Evolutionary conservation across 2,113 vertebrate genomes (phyloP).

Genomic region (Thomomys bottae): DNA sequence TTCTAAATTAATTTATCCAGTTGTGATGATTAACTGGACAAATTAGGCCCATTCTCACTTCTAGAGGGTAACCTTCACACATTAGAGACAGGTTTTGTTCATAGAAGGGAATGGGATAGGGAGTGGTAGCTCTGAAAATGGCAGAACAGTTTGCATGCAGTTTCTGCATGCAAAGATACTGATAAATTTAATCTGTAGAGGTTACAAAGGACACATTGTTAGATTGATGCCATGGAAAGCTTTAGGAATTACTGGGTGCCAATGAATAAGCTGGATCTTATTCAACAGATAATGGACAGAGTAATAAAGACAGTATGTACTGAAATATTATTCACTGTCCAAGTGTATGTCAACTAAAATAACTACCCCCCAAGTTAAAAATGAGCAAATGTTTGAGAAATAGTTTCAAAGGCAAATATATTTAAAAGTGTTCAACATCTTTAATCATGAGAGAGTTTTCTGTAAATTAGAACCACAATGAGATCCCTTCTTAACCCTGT

Average conservation of each 20-base stretch:
- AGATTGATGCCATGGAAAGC: not conserved
- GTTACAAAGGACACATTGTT: not conserved
- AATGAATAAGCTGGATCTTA: not conserved
- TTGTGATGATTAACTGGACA: slow-evolving; percentile 23
- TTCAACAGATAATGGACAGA: not conserved
- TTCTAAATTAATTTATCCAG: slow-evolving; percentile 31
- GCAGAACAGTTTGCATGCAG: not conserved
- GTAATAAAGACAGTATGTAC: too few species aligned
- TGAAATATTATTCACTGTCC: too few species aligned
- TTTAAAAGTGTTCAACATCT: too few species aligned
- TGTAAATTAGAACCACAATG: too few species aligned
- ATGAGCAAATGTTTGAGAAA: too few species aligned
- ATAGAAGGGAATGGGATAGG: not conserved
- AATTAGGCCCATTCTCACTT: not conserved
- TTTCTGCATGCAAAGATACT: not conserved
- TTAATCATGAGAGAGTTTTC: too few species aligned
- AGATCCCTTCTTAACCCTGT: too few species aligned
- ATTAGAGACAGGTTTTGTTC: not conserved
- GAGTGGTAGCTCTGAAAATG: not conserved
- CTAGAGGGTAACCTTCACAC: not conserved
- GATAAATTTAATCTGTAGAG: not conserved
- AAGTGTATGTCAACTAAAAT: too few species aligned
- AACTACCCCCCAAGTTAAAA: too few species aligned
- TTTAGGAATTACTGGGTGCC: not conserved
- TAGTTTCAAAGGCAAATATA: too few species aligned